These are phyloP conservation scores for Limnephilus auricula DNA, from an alignment of 2,888 invertebrate genomes.

Conservation along the genomic window DNA sequence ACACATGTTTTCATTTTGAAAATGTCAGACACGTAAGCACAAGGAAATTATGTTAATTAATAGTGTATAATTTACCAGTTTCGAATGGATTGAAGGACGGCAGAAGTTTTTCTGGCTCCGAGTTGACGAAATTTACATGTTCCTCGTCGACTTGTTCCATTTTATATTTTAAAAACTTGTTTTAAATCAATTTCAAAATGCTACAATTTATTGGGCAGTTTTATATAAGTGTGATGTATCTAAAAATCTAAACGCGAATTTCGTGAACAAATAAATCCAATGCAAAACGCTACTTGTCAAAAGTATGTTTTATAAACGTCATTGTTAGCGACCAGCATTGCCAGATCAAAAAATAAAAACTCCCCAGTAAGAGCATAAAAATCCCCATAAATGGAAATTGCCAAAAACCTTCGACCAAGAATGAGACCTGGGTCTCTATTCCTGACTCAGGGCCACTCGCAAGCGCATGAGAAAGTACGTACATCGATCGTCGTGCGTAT, in stretches of 20 bases:
- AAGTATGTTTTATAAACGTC: neutral
- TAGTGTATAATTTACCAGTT: conserved; percentile 51
- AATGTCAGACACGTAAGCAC: conserved; percentile 24
- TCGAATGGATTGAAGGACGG: conserved; percentile 62
- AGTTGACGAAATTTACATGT: conserved; percentile 59
- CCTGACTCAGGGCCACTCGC: too few species aligned
- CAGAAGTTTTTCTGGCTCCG: conserved; percentile 60
- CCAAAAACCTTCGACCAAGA: too few species aligned
- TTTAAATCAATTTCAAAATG: neutral
- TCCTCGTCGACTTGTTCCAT: conserved; percentile 60
- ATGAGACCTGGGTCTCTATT: too few species aligned
- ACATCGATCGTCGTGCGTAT: too few species aligned
- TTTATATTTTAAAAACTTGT: neutral
- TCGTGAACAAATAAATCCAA: neutral
- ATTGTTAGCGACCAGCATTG: neutral
- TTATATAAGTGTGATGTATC: neutral
- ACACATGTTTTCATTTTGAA: too few species aligned
- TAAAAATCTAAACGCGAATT: neutral
- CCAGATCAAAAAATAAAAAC: too few species aligned
- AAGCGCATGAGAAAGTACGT: too few species aligned
- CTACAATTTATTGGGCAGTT: neutral
- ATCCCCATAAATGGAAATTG: too few species aligned
- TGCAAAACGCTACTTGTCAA: neutral
- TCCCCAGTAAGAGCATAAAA: too few species aligned
- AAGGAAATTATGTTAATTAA: neutral